Evolutionary conservation across 2,113 vertebrate species (phyloP), one percentile per base, ranked within the genome.

Genomic region (Microcebus tavaratra): DNA sequence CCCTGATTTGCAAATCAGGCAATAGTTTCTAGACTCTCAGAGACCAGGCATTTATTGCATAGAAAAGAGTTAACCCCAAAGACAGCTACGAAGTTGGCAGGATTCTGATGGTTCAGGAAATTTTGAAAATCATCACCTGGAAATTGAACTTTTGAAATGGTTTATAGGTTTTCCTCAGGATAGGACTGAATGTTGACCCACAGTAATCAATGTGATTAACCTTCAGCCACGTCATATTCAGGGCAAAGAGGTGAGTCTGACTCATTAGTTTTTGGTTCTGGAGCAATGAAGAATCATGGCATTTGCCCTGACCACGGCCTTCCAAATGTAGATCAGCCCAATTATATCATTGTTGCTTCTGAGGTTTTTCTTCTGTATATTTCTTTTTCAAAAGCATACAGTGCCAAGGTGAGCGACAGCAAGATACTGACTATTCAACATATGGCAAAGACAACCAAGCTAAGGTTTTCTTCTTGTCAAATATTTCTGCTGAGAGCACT

Each of bases 241-340:
- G 84, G 45, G 67, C 48, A 50, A 67, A 93, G 65, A 88, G 65
- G 39, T 83, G 78, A 83, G 13, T 57, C 42, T 53, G 65, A 90
- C 48, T 96, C 75, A 68, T 97, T 87, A 75, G 39, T 39, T 67
- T 88, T 82, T 82, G 36, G 48, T 93, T 90, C 68, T 89, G 48
- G 15, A 89, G 86, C 72, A 53, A 23, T 59, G 82, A 91, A 42
- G 2, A 36, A n/a, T 42, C n/a, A 50, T 31, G 18, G 9, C 68
- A 78, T 92, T 93, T 89, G 39, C 45, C 39, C 61, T 72, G 50
- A 23, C 8, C 13, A 9, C 36, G 20, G 8, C 67, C 59, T 97
- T 78, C 29, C 17, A 88, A 75, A 79, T 36, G 55, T 0, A 90
- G 91, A 78, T 18, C 45, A 73, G 5, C 68, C n/a, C 72, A 81